Evolutionary conservation across 2,113 vertebrate species (phyloP).

Genomic region (Guaruba guarouba): DNA sequence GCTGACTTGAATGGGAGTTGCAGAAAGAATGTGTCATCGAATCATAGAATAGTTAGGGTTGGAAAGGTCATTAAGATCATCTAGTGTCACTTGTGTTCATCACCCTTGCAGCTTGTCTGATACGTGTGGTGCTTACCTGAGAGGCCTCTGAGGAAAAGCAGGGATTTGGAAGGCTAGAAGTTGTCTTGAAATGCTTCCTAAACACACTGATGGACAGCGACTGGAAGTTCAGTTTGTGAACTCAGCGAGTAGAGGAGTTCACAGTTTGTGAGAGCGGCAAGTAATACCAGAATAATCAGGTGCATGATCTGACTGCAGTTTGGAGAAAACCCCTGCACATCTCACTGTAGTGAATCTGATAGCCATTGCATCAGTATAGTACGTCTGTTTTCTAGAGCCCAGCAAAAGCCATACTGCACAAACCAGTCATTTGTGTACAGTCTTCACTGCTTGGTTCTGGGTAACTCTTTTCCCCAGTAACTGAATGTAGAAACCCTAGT

Average conservation of each 20-base stretch:
- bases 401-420: background rate
- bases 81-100: background rate
- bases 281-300: background rate
- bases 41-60: background rate
- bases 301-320: background rate
- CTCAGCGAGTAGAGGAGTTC: background rate
- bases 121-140: background rate
- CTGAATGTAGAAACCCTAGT: background rate
- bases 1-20: background rate
- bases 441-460: background rate
- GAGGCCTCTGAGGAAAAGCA: background rate
- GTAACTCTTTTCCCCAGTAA: background rate
- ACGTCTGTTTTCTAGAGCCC: fast-evolving
- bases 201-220: background rate
- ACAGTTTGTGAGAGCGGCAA: background rate
- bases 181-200: background rate
- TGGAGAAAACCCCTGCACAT: background rate
- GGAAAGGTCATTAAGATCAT: background rate
- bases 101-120: background rate
- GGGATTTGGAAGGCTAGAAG: background rate
- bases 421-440: background rate
- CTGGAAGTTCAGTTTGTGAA: background rate
- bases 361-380: background rate
- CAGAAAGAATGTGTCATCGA: background rate
- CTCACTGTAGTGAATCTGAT: background rate